Base-by-base conservation (phyloP, 1,140 invertebrate species). In the Zophobas atratus region DNA sequence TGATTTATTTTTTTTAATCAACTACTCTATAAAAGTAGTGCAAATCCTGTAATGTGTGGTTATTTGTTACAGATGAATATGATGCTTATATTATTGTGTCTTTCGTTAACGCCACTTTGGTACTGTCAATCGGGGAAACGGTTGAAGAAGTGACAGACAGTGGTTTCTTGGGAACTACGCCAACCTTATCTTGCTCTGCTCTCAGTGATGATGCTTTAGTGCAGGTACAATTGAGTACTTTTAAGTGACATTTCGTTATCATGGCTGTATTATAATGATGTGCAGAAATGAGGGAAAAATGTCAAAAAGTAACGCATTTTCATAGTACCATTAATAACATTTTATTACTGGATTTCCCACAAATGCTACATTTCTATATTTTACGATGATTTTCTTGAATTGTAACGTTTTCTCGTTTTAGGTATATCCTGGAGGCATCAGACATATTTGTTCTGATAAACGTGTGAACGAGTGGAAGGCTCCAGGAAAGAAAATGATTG, bases 61-160 rank as follows among this genome's bases (percentile, higher is more conserved):
- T 80, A 49, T 73, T 83, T 84, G 83, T 84, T 84, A 79, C 92
- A 98, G 97, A 99, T 89, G 95, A 98, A 86, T 99, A 92, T 92
- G 99, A 99, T 93, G 96, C 98, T 53, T 99, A 99, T 89, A 99
- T 99, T 90, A 98, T 99, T 87, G 99, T 99, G 79, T 99, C 98
- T 53, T 99, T 99, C 93, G 95, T 99, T 48, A 99, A 99, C 89
- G 99, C 99, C 76, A 99, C 99, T 36, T 91, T 99, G 80, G 98
- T 99, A 76, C 91, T 99, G 80, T 99, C 97, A 80, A 99, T 99
- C 87, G 99, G 99, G 80, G 99, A 99, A 88, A 99, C 98, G 79
- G 99, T 99, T 41, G 99, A 99, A 88, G 99, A 99, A 95, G 98
- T 99, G 0, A 98, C 98, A 2, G 98, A 99, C 88, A 99, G 98